A percentile compares a stretch with the other conserved stretches of the same genome.
phyloP scores from a whole-genome alignment of 2,888 invertebrate species.

The Phyto melanocephala region DNA sequence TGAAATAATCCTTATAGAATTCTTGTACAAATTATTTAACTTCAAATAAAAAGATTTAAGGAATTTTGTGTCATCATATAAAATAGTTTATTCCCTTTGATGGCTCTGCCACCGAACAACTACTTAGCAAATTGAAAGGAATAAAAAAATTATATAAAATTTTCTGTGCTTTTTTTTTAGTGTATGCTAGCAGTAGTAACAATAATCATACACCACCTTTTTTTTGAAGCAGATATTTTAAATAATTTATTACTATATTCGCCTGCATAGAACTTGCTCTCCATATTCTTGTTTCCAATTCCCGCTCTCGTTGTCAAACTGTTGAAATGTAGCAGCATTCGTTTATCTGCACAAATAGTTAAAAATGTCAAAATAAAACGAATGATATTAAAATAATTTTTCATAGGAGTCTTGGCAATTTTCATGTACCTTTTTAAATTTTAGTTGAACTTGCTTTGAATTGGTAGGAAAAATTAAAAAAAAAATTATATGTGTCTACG shows the following conservation, averaged over 20 bases:
- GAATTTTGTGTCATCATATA: background rate
- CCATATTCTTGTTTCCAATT: background rate
- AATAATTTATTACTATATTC: conserved; percentile 53
- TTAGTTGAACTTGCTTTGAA: conserved; percentile 15
- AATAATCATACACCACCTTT: conserved; percentile 4
- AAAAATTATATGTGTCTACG: no score
- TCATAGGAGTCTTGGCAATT: conserved; percentile 51
- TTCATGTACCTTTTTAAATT: conserved; percentile 11
- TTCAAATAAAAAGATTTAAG: background rate
- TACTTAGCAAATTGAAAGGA: conserved; percentile 26
- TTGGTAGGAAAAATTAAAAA: conserved; percentile 10
- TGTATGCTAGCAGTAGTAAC: no score
- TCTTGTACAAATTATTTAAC: background rate
- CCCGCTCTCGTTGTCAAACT: conserved; percentile 20
- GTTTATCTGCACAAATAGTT: conserved; percentile 61
- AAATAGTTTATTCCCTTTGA: background rate
- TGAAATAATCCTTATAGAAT: background rate
- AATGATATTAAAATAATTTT: conserved; percentile 67
- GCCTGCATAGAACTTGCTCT: background rate
- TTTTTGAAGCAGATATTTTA: conserved; percentile 23
- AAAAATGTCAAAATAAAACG: conserved; percentile 65
- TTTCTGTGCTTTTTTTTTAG: no score
- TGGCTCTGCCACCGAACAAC: background rate
- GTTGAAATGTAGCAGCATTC: conserved; percentile 50
- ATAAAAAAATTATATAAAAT: no score